A percentile compares a stretch with the other conserved stretches of the same genome.
Evolutionary conservation across 2,797 vertebrate species (phyloP).

Genomic region (Phataginus tetradactyla): DNA sequence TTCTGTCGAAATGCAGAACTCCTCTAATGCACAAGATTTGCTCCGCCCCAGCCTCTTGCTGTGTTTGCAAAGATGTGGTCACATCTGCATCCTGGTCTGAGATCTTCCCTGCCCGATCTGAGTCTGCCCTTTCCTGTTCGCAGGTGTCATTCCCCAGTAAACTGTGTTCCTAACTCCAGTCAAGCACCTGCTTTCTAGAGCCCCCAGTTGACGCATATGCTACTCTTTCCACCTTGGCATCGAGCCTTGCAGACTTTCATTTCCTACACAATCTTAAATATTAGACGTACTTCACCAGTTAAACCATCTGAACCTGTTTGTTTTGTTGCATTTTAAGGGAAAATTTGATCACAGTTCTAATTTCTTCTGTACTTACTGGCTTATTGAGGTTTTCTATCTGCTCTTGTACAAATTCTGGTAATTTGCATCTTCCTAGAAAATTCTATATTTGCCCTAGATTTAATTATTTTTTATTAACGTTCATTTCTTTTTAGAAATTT

Average conservation of each 20-base stretch:
- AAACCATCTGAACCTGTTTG: neutral
- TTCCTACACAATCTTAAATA: neutral
- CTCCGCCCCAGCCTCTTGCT: neutral
- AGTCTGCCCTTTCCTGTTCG: neutral
- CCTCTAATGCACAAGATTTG: neutral
- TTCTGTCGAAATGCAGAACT: neutral
- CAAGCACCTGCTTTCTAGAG: neutral
- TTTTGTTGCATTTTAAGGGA: neutral
- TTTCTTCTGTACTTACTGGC: neutral
- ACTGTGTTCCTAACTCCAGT: neutral
- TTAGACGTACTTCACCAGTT: neutral
- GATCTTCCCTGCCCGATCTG: neutral
- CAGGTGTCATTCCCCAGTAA: neutral
- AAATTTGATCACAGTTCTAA: neutral
- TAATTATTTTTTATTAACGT: neutral
- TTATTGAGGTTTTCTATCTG: neutral
- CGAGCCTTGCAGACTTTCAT: neutral
- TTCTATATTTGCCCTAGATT: neutral
- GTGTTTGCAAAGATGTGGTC: neutral
- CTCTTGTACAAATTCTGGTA: neutral
- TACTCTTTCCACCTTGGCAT: neutral
- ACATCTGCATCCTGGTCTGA: neutral
- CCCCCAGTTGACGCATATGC: neutral
- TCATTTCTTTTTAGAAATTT: neutral
- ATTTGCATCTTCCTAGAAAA: constrained; percentile 22